Evolutionary conservation across 1,140 invertebrate genomes (phyloP), one percentile per base, ranked within the genome.

Genomic region (Plectrocnemia conspersa): DNA sequence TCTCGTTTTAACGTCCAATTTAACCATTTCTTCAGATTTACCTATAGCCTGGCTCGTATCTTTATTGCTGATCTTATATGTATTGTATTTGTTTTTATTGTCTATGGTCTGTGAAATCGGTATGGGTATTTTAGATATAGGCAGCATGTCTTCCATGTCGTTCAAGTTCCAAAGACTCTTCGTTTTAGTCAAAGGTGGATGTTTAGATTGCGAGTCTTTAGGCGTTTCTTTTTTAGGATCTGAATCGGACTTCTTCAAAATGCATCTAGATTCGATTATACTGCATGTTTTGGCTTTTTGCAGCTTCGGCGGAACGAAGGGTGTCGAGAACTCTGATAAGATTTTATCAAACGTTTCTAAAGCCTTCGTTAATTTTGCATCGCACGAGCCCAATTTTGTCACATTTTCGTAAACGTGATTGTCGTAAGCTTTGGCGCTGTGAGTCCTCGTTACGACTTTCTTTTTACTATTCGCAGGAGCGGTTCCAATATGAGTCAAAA

Each of bases 271-370:
- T 62, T 80, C 79, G 41, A 81, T 81, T 47, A 81, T 80, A 56
- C 77, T 79, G 64, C 79, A 81, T 56, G 79, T 80, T 65, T 80
- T 80, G 3, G 80, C 78, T 66, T 81, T 80, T 58, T 80, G 76
- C 33, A 81, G 63, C 61, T 74, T 74, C 29, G 78, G 77, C 11
- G 76, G 71, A 56, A 73, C 64, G 50, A 74, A 75, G 36, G 54
- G 49, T 16, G 52, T 44, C 2, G 57, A 68, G 64, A 75, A 76
- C 56, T 80, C 77, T 18, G 72, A 74, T 46, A 82, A 57, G 52
- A 83, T 80, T 68, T 79, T 81, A 64, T 83, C 82, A 55, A 83
- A 83, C 38, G 78, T 81, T 63, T 82, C 75, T 48, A 83, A 74
- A 21, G 79, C 81, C 40, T 74, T 79, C 57, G 77, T 75, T 29